phyloP scores from a whole-genome alignment of 2,888 invertebrate genomes.

The Tridacna gigas region DNA sequence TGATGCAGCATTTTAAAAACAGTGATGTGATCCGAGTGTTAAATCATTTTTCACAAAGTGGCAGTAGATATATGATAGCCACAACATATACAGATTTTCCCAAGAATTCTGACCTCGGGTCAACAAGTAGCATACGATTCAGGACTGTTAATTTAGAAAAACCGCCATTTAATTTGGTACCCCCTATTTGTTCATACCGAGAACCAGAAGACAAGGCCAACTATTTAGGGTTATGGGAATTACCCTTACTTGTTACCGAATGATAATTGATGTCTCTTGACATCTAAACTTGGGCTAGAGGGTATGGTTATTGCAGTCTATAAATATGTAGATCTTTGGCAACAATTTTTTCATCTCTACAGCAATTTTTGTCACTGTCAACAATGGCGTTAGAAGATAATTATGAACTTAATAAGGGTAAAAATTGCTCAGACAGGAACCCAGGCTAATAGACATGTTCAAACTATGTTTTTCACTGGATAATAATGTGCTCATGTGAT shows the following conservation, averaged over 20 bases:
- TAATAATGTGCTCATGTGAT: too few relatives aligned
- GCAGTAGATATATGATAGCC: conserved; percentile 10
- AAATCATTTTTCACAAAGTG: conserved; percentile 3
- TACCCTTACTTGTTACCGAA: conserved; percentile 1
- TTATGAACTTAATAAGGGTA: too few relatives aligned
- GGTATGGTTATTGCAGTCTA: too few relatives aligned
- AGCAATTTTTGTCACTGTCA: too few relatives aligned
- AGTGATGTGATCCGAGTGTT: conserved; percentile 2
- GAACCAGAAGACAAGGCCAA: not conserved
- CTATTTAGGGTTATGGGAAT: conserved; percentile 9
- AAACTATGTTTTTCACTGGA: too few relatives aligned
- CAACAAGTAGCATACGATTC: not conserved
- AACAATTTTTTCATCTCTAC: too few relatives aligned
- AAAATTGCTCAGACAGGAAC: too few relatives aligned
- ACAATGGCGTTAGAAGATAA: too few relatives aligned
- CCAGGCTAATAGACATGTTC: too few relatives aligned
- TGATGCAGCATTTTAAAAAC: conserved; percentile 23
- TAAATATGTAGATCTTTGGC: not conserved
- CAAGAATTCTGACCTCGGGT: not conserved
- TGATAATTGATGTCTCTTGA: not conserved
- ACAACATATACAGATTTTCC: not conserved
- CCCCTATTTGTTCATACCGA: not conserved
- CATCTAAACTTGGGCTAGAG: not conserved
- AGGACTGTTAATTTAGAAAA: conserved; percentile 4
- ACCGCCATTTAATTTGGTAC: conserved; percentile 6